phyloP scores from a whole-genome alignment of 2,888 invertebrate species.

The Heliconius hortense region DNA sequence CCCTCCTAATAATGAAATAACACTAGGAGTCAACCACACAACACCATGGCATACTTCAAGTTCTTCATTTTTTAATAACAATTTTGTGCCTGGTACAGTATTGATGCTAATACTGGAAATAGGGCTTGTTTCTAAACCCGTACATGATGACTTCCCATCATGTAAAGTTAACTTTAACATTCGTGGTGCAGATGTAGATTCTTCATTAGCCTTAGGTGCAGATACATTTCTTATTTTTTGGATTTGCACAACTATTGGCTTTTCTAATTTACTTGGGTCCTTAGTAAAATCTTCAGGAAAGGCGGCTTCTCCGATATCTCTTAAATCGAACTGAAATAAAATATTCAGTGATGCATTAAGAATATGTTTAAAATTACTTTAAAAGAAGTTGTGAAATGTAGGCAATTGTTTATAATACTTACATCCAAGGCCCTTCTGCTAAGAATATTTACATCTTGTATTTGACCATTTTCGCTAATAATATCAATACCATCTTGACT shows the following conservation, averaged over 20 bases:
- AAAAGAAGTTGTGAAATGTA: constrained; percentile 42
- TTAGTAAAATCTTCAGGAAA: constrained; percentile 86
- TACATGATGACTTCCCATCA: constrained; percentile 90
- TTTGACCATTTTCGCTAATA: constrained; percentile 84
- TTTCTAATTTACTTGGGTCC: constrained; percentile 76
- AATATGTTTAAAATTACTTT: constrained; percentile 17
- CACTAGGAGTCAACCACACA: constrained; percentile 85
- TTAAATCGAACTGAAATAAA: constrained; percentile 86
- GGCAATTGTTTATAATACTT: constrained; percentile 63
- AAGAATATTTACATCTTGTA: constrained; percentile 84
- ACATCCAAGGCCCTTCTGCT: constrained; percentile 87
- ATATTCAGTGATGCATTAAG: constrained; percentile 19
- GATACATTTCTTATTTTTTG: constrained; percentile 93
- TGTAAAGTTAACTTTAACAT: constrained; percentile 92
- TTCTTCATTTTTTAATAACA: constrained; percentile 77
- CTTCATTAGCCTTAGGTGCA: constrained; percentile 95
- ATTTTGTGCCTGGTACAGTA: constrained; percentile 95
- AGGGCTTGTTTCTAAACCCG: constrained; percentile 89
- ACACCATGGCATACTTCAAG: constrained; percentile 86
- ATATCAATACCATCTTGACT: constrained; percentile 86
- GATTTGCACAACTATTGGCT: constrained; percentile 91
- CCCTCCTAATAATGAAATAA: constrained; percentile 90
- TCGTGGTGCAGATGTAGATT: constrained; percentile 90
- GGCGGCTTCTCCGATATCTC: constrained; percentile 89
- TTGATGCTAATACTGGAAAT: constrained; percentile 88